Conservation (phyloP, 2,113 vertebrate species). For the Crotalus helleri region DNA sequence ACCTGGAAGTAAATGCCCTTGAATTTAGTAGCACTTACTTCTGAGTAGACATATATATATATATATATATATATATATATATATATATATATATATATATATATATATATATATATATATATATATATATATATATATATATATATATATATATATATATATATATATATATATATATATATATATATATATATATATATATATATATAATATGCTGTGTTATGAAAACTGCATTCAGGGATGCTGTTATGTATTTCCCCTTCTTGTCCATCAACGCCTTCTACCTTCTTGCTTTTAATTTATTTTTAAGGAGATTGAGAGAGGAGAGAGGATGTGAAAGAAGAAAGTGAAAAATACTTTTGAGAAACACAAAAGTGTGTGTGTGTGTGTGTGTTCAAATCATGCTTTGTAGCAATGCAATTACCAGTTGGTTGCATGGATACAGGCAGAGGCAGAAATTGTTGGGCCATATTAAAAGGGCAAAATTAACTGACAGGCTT, state of each 20-base stretch:
- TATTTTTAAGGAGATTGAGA: not conserved
- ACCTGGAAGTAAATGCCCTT: not conserved
- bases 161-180: too few species aligned
- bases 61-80: too few species aligned
- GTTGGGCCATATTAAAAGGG: not conserved
- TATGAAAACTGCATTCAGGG: conserved; percentile 7
- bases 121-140: too few species aligned
- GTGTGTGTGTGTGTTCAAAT: not conserved
- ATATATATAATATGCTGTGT: not conserved
- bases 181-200: too few species aligned
- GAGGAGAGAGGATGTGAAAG: conserved; percentile 10
- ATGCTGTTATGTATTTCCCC: not conserved
- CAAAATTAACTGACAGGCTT: conserved; percentile 1
- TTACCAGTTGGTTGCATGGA: conserved; percentile 18
- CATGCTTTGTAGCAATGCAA: not conserved
- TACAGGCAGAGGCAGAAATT: not conserved
- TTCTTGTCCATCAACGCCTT: conserved; percentile 16
- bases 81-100: too few species aligned
- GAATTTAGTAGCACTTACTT: not conserved
- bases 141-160: too few species aligned
- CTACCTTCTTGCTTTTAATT: conserved; percentile 34
- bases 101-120: too few species aligned
- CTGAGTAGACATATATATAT: not conserved
- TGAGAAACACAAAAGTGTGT: not conserved
- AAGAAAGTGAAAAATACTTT: conserved; percentile 23